Conservation (phyloP, 1,140 invertebrate genomes). For the Scaptomyza pallida region DNA sequence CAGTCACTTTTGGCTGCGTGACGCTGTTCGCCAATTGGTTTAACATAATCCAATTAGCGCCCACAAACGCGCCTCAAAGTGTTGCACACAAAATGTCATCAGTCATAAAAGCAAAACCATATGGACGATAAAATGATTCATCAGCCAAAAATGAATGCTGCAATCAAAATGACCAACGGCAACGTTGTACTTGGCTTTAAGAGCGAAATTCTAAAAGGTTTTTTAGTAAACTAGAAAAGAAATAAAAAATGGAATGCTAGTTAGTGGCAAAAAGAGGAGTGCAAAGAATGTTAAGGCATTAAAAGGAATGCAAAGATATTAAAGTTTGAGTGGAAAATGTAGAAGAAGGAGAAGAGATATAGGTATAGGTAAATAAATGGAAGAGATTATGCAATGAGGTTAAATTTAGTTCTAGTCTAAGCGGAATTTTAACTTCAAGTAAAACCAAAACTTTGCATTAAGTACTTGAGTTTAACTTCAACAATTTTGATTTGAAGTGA, state of each 20-base stretch:
- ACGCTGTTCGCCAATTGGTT: conserved; percentile 24
- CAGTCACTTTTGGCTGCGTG: neutral
- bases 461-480: too few relatives aligned
- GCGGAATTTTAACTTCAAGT: too few relatives aligned
- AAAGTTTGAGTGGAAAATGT: neutral
- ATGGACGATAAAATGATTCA: neutral
- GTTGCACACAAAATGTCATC: conserved; percentile 20
- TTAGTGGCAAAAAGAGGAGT: neutral
- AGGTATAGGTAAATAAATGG: too few relatives aligned
- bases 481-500: too few relatives aligned
- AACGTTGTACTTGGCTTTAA: neutral
- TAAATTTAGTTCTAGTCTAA: neutral
- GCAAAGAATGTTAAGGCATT: neutral
- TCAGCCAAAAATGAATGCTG: neutral
- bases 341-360: neutral
- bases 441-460: too few relatives aligned
- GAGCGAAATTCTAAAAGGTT: neutral
- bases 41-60: conserved; percentile 30
- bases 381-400: neutral
- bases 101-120: conserved; percentile 6
- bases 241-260: neutral
- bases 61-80: conserved; percentile 26
- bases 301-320: neutral
- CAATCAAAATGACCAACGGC: neutral
- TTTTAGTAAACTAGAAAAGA: neutral